Evolutionary conservation across 2,888 invertebrate species (phyloP).

Genomic region (Macroteleia sp.): DNA sequence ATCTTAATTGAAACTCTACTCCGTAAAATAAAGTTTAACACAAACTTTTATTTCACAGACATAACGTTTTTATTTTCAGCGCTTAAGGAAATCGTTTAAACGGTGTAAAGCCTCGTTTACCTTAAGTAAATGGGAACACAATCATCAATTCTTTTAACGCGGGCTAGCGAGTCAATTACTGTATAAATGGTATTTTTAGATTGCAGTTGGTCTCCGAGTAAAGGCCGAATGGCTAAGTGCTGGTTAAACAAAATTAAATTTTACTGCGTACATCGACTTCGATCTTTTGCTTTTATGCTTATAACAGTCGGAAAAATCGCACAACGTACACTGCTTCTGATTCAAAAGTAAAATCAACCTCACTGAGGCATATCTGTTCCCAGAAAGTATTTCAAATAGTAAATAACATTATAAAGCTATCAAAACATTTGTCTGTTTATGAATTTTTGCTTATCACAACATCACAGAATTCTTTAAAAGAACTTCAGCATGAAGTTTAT

Average conservation of each 20-base stretch:
- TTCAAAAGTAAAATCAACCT: no score
- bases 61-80: conserved; percentile 15
- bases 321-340: no score
- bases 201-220: no score
- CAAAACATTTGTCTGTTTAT: no score
- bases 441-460: no score
- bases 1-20: conserved; percentile 25
- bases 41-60: conserved; percentile 8
- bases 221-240: no score
- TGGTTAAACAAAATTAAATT: conserved; percentile 19
- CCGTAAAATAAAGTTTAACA: conserved; percentile 13
- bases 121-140: conserved; percentile 22
- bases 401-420: no score
- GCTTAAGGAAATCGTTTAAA: conserved; percentile 24
- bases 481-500: no score
- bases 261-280: neutral
- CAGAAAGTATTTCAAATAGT: no score
- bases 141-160: conserved; percentile 15
- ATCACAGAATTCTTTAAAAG: no score
- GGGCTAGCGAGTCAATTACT: conserved; percentile 18
- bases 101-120: conserved; percentile 23
- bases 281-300: neutral
- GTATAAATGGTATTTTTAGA: conserved; percentile 12
- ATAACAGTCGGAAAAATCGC: conserved; percentile 1
- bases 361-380: no score